Evolutionary conservation across 1,140 invertebrate species (phyloP), one percentile per base, ranked within the genome.

Genomic region (Ceratina japonica): DNA sequence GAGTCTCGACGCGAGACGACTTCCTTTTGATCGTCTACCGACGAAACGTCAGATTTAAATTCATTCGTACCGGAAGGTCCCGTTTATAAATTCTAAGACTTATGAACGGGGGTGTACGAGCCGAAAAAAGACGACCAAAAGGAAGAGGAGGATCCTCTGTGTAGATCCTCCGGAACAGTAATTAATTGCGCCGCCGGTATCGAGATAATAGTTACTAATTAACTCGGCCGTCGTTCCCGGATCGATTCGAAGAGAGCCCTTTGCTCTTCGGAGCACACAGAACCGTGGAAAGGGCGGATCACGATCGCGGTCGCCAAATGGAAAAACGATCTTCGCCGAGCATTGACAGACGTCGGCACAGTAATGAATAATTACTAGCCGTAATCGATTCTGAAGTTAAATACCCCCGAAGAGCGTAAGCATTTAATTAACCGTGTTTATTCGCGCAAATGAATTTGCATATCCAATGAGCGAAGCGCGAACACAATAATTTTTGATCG

Each of bases 201-300:
- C 76, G 73, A 82, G 83, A 86, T 86, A 86, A 86, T 86, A 81
- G 76, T 82, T 82, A 85, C 84, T 85, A 86, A 86, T 86, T 85
- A 86, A 82, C 63, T 49, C 76, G 61, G 22, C 62, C 49, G 59
- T 51, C 58, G 56, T 76, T 72, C 68, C 13, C 18, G 63, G 69
- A 82, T 86, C 75, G 68, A 62, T 71, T 71, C 24, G 44, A 44
- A 10, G 18, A n/a, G n/a, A 58, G 62, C 31, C 15, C 59, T 80
- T 56, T 44, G 37, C 37, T 54, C 58, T 37, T 69, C 15, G 61
- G n/a, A 66, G 54, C 18, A 66, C n/a, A n/a, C 49, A 44, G 18
- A 73, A 51, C 20, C 44, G 58, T 12, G 27, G n/a, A 61, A 31
- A 64, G 52, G 3, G 52, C 16, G 58, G 59, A 65, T 20, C 8